Conservation (phyloP, 2,797 vertebrate genomes). For the Lutjanus argentimaculatus region DNA sequence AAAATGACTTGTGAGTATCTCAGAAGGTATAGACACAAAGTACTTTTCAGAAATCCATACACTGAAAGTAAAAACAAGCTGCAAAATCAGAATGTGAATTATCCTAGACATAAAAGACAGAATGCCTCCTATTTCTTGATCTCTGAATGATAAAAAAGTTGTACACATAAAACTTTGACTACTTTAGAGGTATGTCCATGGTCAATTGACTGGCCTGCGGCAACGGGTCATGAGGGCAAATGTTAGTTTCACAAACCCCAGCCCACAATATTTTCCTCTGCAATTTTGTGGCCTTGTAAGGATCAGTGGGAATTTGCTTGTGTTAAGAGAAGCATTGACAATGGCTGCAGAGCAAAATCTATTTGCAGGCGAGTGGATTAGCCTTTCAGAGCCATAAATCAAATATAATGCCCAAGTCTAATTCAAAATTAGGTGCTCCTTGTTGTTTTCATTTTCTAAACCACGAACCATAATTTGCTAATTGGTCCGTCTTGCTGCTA, state of each 20-base stretch:
- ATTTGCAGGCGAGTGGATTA: constrained; percentile 47
- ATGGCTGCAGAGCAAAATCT: constrained; percentile 14
- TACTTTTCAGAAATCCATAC: constrained; percentile 3
- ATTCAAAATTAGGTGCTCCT: constrained; percentile 36
- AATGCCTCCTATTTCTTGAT: background rate
- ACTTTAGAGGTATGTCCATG: background rate
- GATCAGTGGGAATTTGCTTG: constrained; percentile 7
- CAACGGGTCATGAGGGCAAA: constrained; percentile 1
- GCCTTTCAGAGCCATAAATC: constrained; percentile 52
- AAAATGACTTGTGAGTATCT: too few species aligned
- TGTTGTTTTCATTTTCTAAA: constrained; percentile 51
- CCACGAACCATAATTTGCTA: constrained; percentile 48
- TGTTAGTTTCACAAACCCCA: background rate
- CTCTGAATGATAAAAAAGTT: background rate
- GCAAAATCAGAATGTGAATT: background rate
- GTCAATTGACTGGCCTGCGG: background rate
- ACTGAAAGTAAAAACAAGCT: background rate
- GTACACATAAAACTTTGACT: background rate
- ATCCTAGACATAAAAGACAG: background rate
- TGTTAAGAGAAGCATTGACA: constrained; percentile 8
- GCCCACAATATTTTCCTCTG: background rate
- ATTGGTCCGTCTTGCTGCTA: constrained; percentile 46
- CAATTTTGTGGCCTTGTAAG: background rate
- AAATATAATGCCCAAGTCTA: constrained; percentile 28
- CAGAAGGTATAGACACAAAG: too few species aligned